These are phyloP conservation scores for Hypomecis punctinalis DNA, from an alignment of 2,888 invertebrate genomes.

Conservation along the genomic window DNA sequence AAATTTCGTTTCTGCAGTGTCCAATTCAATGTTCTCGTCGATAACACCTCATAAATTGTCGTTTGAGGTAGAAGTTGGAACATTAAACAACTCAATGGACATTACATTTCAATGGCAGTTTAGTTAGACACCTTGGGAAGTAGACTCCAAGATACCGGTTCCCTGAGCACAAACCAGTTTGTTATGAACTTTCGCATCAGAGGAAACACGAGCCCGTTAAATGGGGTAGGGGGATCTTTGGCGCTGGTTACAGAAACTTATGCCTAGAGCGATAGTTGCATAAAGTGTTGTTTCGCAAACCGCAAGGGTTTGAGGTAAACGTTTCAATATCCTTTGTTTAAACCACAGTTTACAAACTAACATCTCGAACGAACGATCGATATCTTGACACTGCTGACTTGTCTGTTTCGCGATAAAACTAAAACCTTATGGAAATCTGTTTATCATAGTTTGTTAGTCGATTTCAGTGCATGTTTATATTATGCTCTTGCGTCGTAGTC, in stretches of 20 bases:
- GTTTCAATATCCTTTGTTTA: conserved; percentile 72
- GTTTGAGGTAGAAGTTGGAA: conserved; percentile 24
- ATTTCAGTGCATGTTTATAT: conserved; percentile 1
- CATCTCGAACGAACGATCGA: conserved; percentile 49
- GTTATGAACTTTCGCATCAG: conserved; percentile 55
- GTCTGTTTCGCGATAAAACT: conserved; percentile 7
- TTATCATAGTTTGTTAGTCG: neutral
- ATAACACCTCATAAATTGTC: conserved; percentile 25
- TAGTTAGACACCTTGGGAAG: conserved; percentile 65
- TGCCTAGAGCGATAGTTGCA: conserved; percentile 64
- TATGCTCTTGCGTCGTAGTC: conserved; percentile 7
- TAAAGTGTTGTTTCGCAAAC: conserved; percentile 70
- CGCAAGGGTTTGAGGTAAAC: conserved; percentile 65
- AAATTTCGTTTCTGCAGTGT: conserved; percentile 10
- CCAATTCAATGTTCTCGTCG: conserved; percentile 13
- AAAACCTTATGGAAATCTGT: neutral
- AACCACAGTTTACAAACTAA: conserved; percentile 53
- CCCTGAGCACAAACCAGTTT: conserved; percentile 57
- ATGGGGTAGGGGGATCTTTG: conserved; percentile 51
- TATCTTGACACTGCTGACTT: conserved; percentile 37
- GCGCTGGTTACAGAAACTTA: conserved; percentile 55
- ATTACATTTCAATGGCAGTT: conserved; percentile 65
- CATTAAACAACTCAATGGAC: conserved; percentile 51
- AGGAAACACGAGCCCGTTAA: conserved; percentile 45
- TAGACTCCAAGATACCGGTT: conserved; percentile 66